These are phyloP conservation scores for Propithecus coquereli DNA, from an alignment of 2,113 vertebrate species.

Conservation along the genomic window DNA sequence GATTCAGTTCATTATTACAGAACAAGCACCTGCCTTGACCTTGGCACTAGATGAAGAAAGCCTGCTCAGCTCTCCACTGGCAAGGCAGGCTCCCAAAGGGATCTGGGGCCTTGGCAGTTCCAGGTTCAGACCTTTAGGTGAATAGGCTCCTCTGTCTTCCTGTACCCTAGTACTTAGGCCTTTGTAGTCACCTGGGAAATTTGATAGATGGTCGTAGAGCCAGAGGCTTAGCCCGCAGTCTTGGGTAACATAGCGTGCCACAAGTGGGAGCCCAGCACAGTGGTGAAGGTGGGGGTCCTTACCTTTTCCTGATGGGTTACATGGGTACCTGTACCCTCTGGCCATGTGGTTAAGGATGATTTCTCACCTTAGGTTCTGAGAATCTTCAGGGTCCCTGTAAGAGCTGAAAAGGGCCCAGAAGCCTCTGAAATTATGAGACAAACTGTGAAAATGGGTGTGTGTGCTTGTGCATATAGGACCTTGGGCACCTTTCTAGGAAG, in stretches of 20 bases:
- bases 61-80: neutral
- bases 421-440: neutral
- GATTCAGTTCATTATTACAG: neutral
- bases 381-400: neutral
- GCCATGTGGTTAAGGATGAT: neutral
- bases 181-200: neutral
- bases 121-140: neutral
- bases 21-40: neutral
- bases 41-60: neutral
- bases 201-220: neutral
- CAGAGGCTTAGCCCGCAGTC: neutral
- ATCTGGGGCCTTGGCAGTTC: neutral
- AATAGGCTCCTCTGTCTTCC: neutral
- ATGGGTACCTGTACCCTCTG: neutral
- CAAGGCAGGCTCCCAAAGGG: neutral
- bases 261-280: neutral
- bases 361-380: constrained; percentile 10
- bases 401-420: neutral
- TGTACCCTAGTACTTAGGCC: neutral
- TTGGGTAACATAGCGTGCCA: rapidly evolving
- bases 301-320: neutral
- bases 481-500: neutral
- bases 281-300: neutral
- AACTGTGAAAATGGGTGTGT: neutral
- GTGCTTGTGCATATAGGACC: neutral